Conservation (phyloP, 2,797 vertebrate genomes). For the Cirrhinus molitorella region DNA sequence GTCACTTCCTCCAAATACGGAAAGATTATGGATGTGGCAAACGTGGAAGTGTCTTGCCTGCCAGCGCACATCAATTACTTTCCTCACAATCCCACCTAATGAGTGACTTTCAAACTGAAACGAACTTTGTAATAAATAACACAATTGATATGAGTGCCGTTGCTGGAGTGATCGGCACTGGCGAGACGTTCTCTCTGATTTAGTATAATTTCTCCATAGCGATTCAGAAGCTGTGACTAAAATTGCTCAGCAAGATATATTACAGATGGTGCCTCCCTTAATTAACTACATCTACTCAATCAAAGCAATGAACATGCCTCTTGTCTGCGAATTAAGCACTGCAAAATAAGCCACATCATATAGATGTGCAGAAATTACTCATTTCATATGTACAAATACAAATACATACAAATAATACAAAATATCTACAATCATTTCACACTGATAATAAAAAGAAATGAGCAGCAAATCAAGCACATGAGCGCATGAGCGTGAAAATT, state of each 20-base stretch:
- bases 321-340: constrained; percentile 47
- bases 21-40: constrained; percentile 54
- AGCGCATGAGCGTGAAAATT: too few relatives aligned
- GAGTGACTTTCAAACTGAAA: constrained; percentile 49
- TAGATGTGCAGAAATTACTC: not conserved
- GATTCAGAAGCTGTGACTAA: constrained; percentile 47
- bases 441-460: not conserved
- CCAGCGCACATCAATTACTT: constrained; percentile 58
- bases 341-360: constrained; percentile 31
- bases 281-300: constrained; percentile 61
- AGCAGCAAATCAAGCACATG: not conserved
- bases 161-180: constrained; percentile 48
- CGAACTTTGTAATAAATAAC: constrained; percentile 40
- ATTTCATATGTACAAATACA: not conserved
- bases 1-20: constrained; percentile 39
- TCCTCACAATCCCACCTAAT: constrained; percentile 49
- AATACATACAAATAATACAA: not conserved
- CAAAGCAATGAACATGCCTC: constrained; percentile 50
- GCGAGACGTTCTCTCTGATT: constrained; percentile 47
- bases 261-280: constrained; percentile 61
- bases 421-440: not conserved
- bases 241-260: constrained; percentile 39
- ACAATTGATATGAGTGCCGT: constrained; percentile 31
- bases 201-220: constrained; percentile 51
- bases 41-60: constrained; percentile 49